Evolutionary conservation across 2,888 invertebrate species (phyloP), one percentile per base, ranked within the genome.

Genomic region (Hyppa rectilinea): DNA sequence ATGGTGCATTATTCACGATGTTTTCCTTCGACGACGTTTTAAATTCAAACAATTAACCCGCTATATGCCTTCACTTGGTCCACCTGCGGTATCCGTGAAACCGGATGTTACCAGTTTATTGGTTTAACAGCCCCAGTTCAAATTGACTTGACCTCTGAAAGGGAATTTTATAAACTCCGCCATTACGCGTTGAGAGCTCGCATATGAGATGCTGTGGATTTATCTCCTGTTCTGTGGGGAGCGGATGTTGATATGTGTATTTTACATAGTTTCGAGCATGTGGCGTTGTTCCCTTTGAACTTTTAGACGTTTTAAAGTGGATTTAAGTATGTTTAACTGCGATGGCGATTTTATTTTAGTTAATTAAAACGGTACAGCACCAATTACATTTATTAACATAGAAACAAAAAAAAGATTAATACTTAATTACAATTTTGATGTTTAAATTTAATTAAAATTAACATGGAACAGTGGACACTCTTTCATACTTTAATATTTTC

Each of bases 51-150:
- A 38, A n/a, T 47, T 2, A n/a, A 49, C 10, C 47, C 72, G 83
- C 73, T 53, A 4, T 20, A 14, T 0, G 4, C 3, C 26, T 0
- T 20, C 0, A 14, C 43, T 72, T 71, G 52, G 0, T 9, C 64
- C 65, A 62, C 9, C 2, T n/a, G 17, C 34, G 26, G 66, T 69
- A 67, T 75, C 74, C 74, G 75, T 82, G 83, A 82, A 87, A 84
- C 88, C 84, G 88, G 87, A 87, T 87, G 87, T 86, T 82, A 84
- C 88, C 81, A 77, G 86, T 86, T 87, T 89, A 91, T 91, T 89
- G 90, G 89, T 87, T 91, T 84, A 88, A 82, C 84, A 85, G 79
- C 78, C 80, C 78, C 77, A 72, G 83, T 79, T 86, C 84, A 87
- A 89, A 91, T 88, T 87, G 88, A 86, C 87, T 87, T 77, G 82